Evolutionary conservation across 1,140 invertebrate species (phyloP), one percentile per base, ranked within the genome.

Genomic region (Octopus bimaculoides): DNA sequence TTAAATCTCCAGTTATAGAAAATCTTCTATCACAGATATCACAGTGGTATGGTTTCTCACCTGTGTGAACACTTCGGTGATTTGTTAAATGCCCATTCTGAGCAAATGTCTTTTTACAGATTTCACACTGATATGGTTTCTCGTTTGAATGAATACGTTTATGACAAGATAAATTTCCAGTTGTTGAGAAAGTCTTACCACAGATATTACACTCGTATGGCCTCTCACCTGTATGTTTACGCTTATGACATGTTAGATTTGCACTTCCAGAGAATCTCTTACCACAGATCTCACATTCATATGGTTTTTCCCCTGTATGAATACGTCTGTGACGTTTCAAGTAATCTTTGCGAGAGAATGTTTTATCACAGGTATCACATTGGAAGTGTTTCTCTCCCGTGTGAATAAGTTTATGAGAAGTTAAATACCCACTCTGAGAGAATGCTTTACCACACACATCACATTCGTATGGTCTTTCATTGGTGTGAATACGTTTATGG

Each of bases 141-240:
- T 41, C 26, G 3, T 41, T 41, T 41, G 26, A 41, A 41, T 41
- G 26, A 41, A 41, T 41, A 41, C 26, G 26, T 41, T 41, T 41
- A 41, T 41, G 26, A 41, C 26, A 41, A 41, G 26, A 41, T 41
- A 41, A 41, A 41, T 41, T 41, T 41, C 26, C 26, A 41, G 26
- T 41, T 41, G 26, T 41, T 3, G 26, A 41, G 26, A 41, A 41
- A 2, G 26, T 41, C 26, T 41, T 41, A 41, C 26, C 26, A 41
- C 26, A 41, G 26, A 41, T 41, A 41, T 41, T 41, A 41, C 26
- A 41, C 26, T 41, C 26, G 26, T 41, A 41, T 41, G 26, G 98
- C 88, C 98, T 99, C 91, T 98, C 96, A 0, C 97, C 98, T 0
- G 97, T 98, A 91, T 99, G 98, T 5, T 95, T 97, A 53, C 98